phyloP scores from a whole-genome alignment of 2,113 vertebrate species.

The Puffinus mauretanicus region DNA sequence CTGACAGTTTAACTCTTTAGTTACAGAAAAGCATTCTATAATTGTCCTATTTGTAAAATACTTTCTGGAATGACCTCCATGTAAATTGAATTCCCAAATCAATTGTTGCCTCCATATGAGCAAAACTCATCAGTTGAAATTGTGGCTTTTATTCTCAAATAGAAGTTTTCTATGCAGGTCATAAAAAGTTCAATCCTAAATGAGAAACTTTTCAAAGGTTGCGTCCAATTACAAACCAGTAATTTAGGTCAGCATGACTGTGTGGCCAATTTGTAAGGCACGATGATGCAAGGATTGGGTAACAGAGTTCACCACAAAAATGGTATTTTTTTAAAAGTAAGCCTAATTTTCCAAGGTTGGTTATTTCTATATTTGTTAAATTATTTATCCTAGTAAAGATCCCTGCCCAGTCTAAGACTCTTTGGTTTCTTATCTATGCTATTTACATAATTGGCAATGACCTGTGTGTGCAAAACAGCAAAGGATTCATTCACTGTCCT shows the following conservation, averaged over 20 bases:
- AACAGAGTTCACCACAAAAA: background rate
- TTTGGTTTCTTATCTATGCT: background rate
- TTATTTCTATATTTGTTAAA: background rate
- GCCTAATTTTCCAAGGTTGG: background rate
- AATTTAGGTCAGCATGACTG: conserved; percentile 36
- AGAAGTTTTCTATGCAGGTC: background rate
- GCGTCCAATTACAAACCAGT: conserved; percentile 29
- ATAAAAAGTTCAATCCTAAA: conserved; percentile 49
- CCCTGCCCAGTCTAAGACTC: background rate
- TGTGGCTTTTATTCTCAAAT: background rate
- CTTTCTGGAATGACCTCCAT: background rate
- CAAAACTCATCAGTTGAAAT: background rate
- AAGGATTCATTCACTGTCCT: background rate
- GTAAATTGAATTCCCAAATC: background rate
- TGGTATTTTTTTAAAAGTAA: background rate
- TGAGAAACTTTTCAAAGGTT: conserved; percentile 21
- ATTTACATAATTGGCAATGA: background rate
- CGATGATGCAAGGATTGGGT: conserved; percentile 7
- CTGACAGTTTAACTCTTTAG: background rate
- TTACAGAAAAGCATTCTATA: background rate
- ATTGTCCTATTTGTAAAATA: background rate
- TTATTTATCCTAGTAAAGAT: background rate
- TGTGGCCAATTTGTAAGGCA: conserved; percentile 23
- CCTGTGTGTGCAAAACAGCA: background rate
- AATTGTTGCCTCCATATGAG: background rate